Base-by-base conservation (phyloP, 2,888 invertebrate species). In the Leptopilina myrica region DNA sequence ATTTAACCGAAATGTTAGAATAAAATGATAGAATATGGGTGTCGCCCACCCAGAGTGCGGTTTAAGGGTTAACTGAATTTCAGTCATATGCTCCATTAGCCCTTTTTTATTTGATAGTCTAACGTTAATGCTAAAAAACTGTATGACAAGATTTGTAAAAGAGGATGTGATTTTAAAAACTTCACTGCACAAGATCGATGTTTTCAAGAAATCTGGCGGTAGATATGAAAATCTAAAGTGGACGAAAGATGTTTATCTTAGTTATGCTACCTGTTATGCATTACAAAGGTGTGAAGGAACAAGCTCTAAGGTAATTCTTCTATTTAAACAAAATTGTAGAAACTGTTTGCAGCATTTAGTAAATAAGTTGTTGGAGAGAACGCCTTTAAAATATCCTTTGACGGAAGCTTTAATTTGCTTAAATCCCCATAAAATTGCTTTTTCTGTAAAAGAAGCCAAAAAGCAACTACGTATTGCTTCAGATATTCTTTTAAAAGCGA, bases 31-130 rank as follows among this genome's bases (percentile, higher is more conserved):
- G n/a, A n/a, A n/a, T n/a, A n/a, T n/a, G n/a, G n/a, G n/a, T n/a
- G n/a, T n/a, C n/a, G n/a, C n/a, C n/a, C n/a, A n/a, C n/a, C n/a
- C n/a, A n/a, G n/a, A n/a, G n/a, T n/a, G n/a, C n/a, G n/a, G n/a
- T n/a, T n/a, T n/a, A n/a, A n/a, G n/a, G n/a, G n/a, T n/a, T 82
- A 15, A 81, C 66, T 15, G 62, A 82, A 49, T 84, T 82, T 62
- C 83, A 84, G 64, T 77, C 84, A 9, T 78, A 84, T 78, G 66
- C 43, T 12, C 82, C 83, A 12, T 43, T 84, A 20, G 80, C 79
- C 82, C 83, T 49, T 80, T 81, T 64, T 76, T 84, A 7, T 78
- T 81, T 66, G 76, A 73, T 9, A 43, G 40, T 7, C 67, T 82
- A 0, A 76, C 33, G 8, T 43, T 43, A 5, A 59, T 78, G 26